Percentiles rank a stretch among this genome's conserved stretches.
These are phyloP conservation scores for Augochlora pura DNA, from an alignment of 1,140 invertebrate species.

Conservation along the genomic window DNA sequence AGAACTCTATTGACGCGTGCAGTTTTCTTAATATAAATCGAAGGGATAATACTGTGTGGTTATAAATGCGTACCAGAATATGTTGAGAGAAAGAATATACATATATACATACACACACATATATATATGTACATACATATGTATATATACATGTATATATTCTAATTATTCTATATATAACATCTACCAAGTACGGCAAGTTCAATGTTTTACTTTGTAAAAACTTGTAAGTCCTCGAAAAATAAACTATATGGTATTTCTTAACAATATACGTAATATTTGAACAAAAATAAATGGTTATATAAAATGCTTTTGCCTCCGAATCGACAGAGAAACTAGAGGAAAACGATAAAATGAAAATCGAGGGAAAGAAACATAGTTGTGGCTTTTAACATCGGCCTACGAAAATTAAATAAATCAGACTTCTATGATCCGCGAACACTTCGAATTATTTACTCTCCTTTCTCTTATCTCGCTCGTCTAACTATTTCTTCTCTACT, in stretches of 20 bases:
- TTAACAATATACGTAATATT: slow-evolving; percentile 55
- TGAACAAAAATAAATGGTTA: slow-evolving; percentile 46
- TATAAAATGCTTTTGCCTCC: slow-evolving; percentile 38
- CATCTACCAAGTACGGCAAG: slow-evolving; percentile 42
- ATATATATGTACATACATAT: too few species aligned
- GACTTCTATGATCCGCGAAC: neutral
- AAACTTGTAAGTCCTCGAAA: slow-evolving; percentile 53
- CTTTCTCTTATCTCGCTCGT: neutral
- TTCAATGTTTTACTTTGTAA: slow-evolving; percentile 57
- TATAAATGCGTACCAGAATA: slow-evolving; percentile 48
- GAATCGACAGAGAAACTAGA: slow-evolving; percentile 1
- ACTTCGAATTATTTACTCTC: neutral
- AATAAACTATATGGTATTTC: slow-evolving; percentile 58
- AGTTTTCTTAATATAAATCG: slow-evolving; percentile 29
- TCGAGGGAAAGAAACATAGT: neutral
- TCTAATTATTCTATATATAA: slow-evolving; percentile 28
- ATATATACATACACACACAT: neutral
- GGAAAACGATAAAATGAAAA: neutral
- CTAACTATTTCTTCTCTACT: neutral
- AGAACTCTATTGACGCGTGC: slow-evolving; percentile 38
- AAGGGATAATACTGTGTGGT: slow-evolving; percentile 42
- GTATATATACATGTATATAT: slow-evolving; percentile 5
- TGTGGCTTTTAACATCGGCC: neutral
- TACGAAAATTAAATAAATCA: slow-evolving; percentile 14
- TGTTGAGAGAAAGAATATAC: slow-evolving; percentile 24